These are phyloP conservation scores for Myopa tessellatipennis DNA, from an alignment of 2,888 invertebrate species.

Conservation along the genomic window DNA sequence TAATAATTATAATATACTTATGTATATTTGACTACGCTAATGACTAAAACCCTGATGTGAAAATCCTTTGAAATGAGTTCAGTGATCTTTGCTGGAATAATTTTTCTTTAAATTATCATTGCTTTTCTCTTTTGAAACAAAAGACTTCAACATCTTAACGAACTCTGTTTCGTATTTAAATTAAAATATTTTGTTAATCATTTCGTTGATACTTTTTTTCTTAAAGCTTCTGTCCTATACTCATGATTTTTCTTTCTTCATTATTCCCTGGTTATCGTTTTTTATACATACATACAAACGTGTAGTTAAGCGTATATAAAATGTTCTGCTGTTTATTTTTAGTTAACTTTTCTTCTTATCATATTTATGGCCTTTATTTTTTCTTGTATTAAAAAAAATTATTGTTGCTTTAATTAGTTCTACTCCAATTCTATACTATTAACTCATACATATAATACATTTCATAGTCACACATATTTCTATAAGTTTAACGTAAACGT, in stretches of 20 bases:
- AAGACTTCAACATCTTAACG: constrained; percentile 41
- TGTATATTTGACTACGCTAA: too few species aligned
- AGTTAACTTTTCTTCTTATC: constrained; percentile 24
- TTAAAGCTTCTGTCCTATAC: neutral
- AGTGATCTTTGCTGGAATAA: too few species aligned
- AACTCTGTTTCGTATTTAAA: neutral
- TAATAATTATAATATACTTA: too few species aligned
- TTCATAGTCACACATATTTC: too few species aligned
- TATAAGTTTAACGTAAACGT: too few species aligned
- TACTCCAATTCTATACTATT: neutral
- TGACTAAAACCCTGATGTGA: too few species aligned
- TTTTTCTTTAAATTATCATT: neutral
- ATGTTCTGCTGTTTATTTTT: neutral
- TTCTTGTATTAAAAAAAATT: neutral
- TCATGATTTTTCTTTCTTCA: neutral
- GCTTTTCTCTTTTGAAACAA: constrained; percentile 9
- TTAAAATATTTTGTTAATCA: neutral
- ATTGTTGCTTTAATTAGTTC: constrained; percentile 22
- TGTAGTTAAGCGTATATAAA: too few species aligned
- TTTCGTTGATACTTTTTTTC: neutral
- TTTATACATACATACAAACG: neutral
- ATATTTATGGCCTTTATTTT: constrained; percentile 26
- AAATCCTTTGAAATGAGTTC: too few species aligned
- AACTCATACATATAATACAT: too few species aligned
- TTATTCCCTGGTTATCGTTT: neutral